phyloP scores from a whole-genome alignment of 2,888 invertebrate genomes.

The Odontocolon sp. region DNA sequence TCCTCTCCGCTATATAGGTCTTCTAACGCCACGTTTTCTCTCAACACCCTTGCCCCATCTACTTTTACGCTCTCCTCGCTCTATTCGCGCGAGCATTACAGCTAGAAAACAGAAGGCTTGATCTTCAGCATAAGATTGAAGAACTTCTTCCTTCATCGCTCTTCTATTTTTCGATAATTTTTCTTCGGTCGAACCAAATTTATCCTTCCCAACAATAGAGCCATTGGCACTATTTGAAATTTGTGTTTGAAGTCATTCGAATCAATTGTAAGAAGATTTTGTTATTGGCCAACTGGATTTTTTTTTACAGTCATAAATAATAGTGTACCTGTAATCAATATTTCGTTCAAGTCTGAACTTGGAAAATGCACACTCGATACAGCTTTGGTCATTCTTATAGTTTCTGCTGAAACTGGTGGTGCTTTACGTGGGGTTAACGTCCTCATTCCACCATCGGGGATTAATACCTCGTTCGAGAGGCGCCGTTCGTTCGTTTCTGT shows the following conservation, averaged over 20 bases:
- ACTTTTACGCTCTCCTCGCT: conserved; percentile 55
- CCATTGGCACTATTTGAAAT: no score
- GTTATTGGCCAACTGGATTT: no score
- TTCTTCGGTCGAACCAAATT: no score
- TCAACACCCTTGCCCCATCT: conserved; percentile 57
- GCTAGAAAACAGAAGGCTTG: conserved; percentile 67
- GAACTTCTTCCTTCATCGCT: background rate
- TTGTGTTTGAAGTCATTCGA: no score
- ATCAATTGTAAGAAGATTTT: no score
- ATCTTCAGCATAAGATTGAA: conserved; percentile 39
- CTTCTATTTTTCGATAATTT: conserved; percentile 9
- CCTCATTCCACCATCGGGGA: conserved; percentile 11
- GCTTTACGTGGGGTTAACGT: conserved; percentile 4
- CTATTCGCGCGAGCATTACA: conserved; percentile 64
- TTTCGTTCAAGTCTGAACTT: background rate
- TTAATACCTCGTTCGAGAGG: conserved; percentile 21
- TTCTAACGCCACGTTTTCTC: conserved; percentile 31
- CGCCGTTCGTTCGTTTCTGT: conserved; percentile 7
- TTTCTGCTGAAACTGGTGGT: conserved; percentile 1
- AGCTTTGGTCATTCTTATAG: conserved; percentile 19
- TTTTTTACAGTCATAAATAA: no score
- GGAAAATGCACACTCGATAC: background rate
- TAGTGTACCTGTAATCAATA: no score
- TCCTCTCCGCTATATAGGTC: conserved; percentile 15
- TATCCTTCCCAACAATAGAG: conserved; percentile 12